These are phyloP conservation scores for Melopsittacus undulatus DNA, from an alignment of 2,797 vertebrate genomes.

Conservation along the genomic window DNA sequence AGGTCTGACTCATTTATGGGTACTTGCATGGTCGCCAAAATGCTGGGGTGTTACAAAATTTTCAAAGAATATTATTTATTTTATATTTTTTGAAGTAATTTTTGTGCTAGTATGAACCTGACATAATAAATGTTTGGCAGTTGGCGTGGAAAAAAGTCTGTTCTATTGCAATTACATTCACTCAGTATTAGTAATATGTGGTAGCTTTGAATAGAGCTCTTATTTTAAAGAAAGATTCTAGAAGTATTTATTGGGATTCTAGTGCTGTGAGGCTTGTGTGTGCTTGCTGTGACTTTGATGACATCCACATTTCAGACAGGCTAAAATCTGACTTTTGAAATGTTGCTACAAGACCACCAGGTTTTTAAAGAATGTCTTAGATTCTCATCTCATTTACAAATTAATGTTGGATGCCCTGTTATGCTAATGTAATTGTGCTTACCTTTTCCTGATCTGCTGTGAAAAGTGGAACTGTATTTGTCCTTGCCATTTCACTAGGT, in stretches of 20 bases:
- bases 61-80: background rate
- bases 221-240: background rate
- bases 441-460: background rate
- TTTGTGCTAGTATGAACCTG: background rate
- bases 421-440: background rate
- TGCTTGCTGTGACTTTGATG: background rate
- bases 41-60: background rate
- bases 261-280: background rate
- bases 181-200: background rate
- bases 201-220: background rate
- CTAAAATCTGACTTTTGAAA: background rate
- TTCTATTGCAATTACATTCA: background rate
- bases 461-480: background rate
- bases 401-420: background rate
- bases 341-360: background rate
- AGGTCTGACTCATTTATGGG: conserved; percentile 40
- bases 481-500: background rate
- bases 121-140: conserved; percentile 2
- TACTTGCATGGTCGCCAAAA: background rate
- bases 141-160: background rate
- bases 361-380: background rate
- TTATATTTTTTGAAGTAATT: conserved; percentile 10
- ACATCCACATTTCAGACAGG: background rate
- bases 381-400: background rate
- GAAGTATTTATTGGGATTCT: background rate